phyloP scores from a whole-genome alignment of 2,888 invertebrate species.

The Melanotus villosus region DNA sequence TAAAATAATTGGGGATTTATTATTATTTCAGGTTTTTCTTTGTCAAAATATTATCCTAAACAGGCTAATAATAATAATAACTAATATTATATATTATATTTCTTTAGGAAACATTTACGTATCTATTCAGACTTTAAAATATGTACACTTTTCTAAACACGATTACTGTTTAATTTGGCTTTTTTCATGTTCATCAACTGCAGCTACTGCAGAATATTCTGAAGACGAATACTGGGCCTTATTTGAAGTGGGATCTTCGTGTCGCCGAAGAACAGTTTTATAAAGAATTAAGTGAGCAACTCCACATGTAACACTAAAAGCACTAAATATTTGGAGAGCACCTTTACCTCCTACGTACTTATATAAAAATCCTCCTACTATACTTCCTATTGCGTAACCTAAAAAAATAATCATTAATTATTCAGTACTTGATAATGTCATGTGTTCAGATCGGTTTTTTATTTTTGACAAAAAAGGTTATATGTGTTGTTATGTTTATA shows the following conservation, averaged over 20 bases:
- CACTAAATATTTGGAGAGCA: conserved; percentile 71
- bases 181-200: not conserved
- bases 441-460: not conserved
- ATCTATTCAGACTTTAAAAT: not conserved
- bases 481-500: too few species aligned
- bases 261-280: conserved; percentile 58
- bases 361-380: conserved; percentile 81
- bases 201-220: conserved; percentile 45
- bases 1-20: too few species aligned
- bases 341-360: conserved; percentile 74
- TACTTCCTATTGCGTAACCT: conserved; percentile 85
- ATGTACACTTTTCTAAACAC: not conserved
- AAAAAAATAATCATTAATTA: conserved; percentile 47
- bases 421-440: not conserved
- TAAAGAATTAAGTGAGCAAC: conserved; percentile 68
- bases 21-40: too few species aligned
- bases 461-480: too few species aligned
- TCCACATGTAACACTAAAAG: conserved; percentile 66
- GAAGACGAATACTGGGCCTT: conserved; percentile 53
- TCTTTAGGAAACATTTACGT: not conserved
- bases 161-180: not conserved
- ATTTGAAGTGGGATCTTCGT: conserved; percentile 51
- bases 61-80: too few species aligned
- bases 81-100: too few species aligned
- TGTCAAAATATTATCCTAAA: too few species aligned